Conservation (phyloP, 2,113 vertebrate species). For the Mastomys natalensis region DNA sequence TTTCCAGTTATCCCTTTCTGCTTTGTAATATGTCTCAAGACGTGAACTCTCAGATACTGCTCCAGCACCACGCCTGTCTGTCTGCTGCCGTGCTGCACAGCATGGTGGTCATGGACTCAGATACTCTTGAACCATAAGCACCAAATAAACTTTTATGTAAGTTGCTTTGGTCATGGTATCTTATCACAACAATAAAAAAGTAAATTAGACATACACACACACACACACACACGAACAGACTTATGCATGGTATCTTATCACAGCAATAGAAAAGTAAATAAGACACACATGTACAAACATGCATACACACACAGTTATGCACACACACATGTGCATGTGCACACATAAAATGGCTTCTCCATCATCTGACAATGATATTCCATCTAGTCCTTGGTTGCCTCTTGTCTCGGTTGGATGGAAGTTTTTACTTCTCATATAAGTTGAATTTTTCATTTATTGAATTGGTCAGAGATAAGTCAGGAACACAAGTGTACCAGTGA, state of each 20-base stretch:
- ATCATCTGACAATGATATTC: neutral
- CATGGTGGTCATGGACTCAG: neutral
- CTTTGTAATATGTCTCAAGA: neutral
- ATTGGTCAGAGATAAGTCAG: neutral
- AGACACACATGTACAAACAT: neutral
- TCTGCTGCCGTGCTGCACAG: neutral
- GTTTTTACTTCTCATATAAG: conserved; percentile 17
- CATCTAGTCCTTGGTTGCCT: neutral
- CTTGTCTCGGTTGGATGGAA: neutral
- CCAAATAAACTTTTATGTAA: neutral
- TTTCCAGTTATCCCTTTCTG: neutral
- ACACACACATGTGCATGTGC: neutral
- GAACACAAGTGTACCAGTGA: neutral
- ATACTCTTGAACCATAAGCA: neutral
- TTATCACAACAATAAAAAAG: neutral
- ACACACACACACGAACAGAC: too few relatives aligned
- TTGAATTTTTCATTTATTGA: neutral
- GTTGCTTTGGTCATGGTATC: neutral
- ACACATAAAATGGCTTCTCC: neutral
- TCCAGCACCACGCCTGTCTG: neutral
- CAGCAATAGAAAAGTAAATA: too few relatives aligned
- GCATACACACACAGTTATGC: neutral
- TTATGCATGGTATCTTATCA: too few relatives aligned
- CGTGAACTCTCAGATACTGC: neutral
- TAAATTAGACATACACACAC: neutral